Evolutionary conservation across 1,140 invertebrate genomes (phyloP).

Genomic region (Bombus picipes): DNA sequence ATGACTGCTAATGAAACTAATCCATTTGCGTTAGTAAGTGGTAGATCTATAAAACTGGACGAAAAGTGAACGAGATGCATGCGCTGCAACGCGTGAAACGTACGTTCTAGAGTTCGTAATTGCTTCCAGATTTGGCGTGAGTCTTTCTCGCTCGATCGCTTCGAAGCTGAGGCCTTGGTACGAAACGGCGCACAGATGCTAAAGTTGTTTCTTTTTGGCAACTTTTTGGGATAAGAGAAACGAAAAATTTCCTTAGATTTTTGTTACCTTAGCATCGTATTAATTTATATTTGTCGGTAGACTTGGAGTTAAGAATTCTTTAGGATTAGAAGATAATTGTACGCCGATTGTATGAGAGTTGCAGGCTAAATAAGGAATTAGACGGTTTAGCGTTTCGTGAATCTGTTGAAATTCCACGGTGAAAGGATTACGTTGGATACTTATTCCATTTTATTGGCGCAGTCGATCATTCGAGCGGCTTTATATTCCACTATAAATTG

Average conservation of each 20-base stretch:
- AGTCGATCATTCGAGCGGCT: slow-evolving; percentile 10
- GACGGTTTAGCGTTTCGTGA: background rate
- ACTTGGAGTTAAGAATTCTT: no score
- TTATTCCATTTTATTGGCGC: slow-evolving; percentile 18
- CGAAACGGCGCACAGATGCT: background rate
- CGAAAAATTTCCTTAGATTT: background rate
- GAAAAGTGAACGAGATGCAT: background rate
- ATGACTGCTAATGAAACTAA: slow-evolving; percentile 5
- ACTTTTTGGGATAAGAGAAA: background rate
- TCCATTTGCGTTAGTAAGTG: slow-evolving; percentile 13
- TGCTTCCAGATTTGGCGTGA: background rate
- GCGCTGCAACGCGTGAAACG: background rate
- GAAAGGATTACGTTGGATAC: slow-evolving; percentile 3
- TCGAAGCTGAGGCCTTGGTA: background rate
- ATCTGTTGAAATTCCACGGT: slow-evolving; percentile 26
- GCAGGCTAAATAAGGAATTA: background rate
- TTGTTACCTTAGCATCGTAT: background rate
- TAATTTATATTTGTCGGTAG: background rate
- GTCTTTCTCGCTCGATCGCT: no score
- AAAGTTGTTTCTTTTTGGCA: background rate
- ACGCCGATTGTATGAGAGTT: background rate
- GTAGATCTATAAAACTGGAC: background rate
- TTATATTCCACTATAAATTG: slow-evolving; percentile 11
- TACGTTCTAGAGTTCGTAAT: background rate
- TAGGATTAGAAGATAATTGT: background rate